Percentiles rank a stretch among this genome's conserved stretches.
Evolutionary conservation across 2,797 vertebrate species (phyloP).

Genomic region (Hozukius guyotensis): DNA sequence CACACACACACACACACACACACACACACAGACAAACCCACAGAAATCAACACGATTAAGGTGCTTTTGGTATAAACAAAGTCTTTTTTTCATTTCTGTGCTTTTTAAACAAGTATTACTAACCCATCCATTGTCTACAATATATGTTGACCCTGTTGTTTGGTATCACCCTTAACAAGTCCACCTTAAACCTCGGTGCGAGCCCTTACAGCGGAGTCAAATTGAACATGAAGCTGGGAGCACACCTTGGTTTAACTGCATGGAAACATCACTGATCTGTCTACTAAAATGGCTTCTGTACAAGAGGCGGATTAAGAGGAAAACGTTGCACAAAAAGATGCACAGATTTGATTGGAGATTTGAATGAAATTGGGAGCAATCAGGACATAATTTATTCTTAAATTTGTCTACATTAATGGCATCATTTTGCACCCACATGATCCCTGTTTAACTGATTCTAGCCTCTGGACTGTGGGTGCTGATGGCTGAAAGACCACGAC

Average conservation of each 20-base stretch:
- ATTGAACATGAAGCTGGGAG: slow-evolving; percentile 1
- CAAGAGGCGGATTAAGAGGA: slow-evolving; percentile 55
- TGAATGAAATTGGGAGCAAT: slow-evolving; percentile 26
- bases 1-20: slow-evolving; percentile 41
- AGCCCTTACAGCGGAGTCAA: slow-evolving; percentile 13
- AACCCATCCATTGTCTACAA: slow-evolving; percentile 79
- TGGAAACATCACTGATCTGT: slow-evolving; percentile 70
- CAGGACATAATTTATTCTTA: neutral
- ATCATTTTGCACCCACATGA: slow-evolving; percentile 16
- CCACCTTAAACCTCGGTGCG: slow-evolving; percentile 74
- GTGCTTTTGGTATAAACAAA: slow-evolving; percentile 32
- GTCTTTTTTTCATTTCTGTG: slow-evolving; percentile 54
- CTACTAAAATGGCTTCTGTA: slow-evolving; percentile 67
- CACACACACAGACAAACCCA: slow-evolving; percentile 18
- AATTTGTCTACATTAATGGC: neutral
- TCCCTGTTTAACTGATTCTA: slow-evolving; percentile 39
- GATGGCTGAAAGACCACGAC: slow-evolving; percentile 36
- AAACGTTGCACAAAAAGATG: slow-evolving; percentile 8
- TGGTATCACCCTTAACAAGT: slow-evolving; percentile 72
- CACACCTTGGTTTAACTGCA: slow-evolving; percentile 78
- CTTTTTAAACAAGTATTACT: slow-evolving; percentile 70
- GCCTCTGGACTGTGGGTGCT: slow-evolving; percentile 45
- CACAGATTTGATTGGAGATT: slow-evolving; percentile 14
- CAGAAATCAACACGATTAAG: slow-evolving; percentile 30
- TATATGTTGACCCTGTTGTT: slow-evolving; percentile 74